Percentiles rank a stretch among this genome's conserved stretches.
Conservation (phyloP, 2,888 invertebrate genomes). For the Trichopoda pennipes region DNA sequence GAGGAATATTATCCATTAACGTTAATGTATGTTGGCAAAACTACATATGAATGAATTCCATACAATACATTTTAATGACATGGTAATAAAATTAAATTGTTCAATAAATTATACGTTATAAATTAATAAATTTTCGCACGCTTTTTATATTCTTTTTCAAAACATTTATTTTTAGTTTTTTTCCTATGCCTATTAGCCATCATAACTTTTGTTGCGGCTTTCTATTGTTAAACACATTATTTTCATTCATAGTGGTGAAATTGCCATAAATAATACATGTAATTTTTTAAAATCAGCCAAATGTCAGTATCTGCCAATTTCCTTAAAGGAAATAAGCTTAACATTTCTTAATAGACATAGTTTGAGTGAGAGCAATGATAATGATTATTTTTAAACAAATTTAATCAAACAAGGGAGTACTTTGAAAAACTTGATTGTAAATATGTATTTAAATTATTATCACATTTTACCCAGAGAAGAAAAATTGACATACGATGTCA, state of each 20-base stretch:
- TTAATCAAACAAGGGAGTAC: too few relatives aligned
- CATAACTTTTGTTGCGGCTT: conserved; percentile 48
- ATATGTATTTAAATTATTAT: too few relatives aligned
- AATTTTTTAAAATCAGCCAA: conserved; percentile 63
- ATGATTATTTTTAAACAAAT: too few relatives aligned
- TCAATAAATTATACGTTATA: conserved; percentile 55
- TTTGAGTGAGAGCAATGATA: too few relatives aligned
- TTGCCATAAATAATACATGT: conserved; percentile 19
- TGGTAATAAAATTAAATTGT: conserved; percentile 55
- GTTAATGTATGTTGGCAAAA: not conserved
- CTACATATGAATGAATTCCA: conserved; percentile 29
- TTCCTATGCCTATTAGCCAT: conserved; percentile 63
- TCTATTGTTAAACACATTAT: conserved; percentile 34
- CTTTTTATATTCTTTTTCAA: conserved; percentile 31
- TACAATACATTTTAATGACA: not conserved
- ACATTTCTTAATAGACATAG: too few relatives aligned
- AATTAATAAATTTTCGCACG: conserved; percentile 66
- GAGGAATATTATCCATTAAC: not conserved
- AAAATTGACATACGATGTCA: too few relatives aligned
- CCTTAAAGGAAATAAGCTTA: not conserved
- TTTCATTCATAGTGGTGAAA: conserved; percentile 42
- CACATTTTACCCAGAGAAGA: too few relatives aligned
- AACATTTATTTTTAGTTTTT: conserved; percentile 51
- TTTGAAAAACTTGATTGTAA: too few relatives aligned
- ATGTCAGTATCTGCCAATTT: conserved; percentile 62